phyloP scores from a whole-genome alignment of 35 echinoderm and acorn worm genomes.

The Eucidaris tribuloides region DNA sequence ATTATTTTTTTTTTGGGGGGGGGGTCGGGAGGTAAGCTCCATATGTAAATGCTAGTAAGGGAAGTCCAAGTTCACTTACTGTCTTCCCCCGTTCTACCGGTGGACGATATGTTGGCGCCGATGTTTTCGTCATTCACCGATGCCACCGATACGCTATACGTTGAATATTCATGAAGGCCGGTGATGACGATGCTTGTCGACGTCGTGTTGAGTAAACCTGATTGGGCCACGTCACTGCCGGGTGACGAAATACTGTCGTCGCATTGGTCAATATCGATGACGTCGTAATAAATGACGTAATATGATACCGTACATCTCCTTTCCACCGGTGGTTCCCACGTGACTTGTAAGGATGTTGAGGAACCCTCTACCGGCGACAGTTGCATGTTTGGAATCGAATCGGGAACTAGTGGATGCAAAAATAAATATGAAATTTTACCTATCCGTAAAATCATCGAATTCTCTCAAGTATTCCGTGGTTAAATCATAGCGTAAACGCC shows the following conservation, averaged over 20 bases:
- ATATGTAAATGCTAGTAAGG: too few relatives aligned
- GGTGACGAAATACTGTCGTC: neutral
- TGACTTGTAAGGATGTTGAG: neutral
- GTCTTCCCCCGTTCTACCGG: neutral
- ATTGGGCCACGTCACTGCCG: neutral
- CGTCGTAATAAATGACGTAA: conserved; percentile 10
- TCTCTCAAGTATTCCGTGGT: too few relatives aligned
- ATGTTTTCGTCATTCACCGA: neutral
- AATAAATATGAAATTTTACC: too few relatives aligned
- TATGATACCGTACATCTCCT: neutral
- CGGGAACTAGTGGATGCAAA: neutral
- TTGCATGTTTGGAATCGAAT: neutral
- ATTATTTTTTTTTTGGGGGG: too few relatives aligned
- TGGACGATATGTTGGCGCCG: neutral
- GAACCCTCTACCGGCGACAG: neutral
- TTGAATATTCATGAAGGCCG: conserved; percentile 3
- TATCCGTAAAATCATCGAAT: too few relatives aligned
- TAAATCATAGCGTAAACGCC: too few relatives aligned
- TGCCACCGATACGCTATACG: neutral
- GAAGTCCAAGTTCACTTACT: too few relatives aligned
- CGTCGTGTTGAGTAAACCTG: neutral
- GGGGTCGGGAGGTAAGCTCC: too few relatives aligned
- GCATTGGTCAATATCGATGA: conserved; percentile 4
- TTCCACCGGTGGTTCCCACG: neutral
- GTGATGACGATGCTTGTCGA: neutral